Percentiles rank a stretch among this genome's conserved stretches.
phyloP scores from a whole-genome alignment of 2,888 invertebrate species.

The Lymantria dispar region DNA sequence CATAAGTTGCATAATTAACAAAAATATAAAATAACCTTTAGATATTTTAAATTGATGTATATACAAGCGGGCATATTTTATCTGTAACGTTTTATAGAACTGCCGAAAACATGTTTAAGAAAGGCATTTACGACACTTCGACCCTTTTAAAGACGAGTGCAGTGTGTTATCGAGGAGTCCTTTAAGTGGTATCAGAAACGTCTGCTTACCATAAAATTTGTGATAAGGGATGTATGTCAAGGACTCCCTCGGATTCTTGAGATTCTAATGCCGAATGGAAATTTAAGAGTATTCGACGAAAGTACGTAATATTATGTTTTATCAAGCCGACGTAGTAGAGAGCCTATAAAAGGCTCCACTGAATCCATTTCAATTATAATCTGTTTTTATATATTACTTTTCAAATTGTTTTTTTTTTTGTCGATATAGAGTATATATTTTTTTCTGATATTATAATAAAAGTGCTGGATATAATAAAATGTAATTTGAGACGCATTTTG shows the following conservation, averaged over 20 bases:
- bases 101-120: constrained; percentile 13
- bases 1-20: not conserved
- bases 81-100: constrained; percentile 10
- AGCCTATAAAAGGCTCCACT: too few relatives aligned
- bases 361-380: too few relatives aligned
- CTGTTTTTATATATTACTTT: too few relatives aligned
- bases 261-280: constrained; percentile 32
- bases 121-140: constrained; percentile 21
- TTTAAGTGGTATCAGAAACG: constrained; percentile 56
- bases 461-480: too few relatives aligned
- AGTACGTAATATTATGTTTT: constrained; percentile 6
- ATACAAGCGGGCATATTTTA: not conserved
- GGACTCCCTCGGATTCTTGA: constrained; percentile 35
- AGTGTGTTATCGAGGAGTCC: constrained; percentile 51
- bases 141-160: constrained; percentile 37
- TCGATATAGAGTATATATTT: too few relatives aligned
- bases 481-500: too few relatives aligned
- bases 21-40: not conserved
- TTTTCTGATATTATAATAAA: too few relatives aligned
- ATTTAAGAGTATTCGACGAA: constrained; percentile 11
- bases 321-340: not conserved
- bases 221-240: constrained; percentile 65
- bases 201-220: constrained; percentile 65
- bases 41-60: not conserved
- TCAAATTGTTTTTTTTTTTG: too few relatives aligned